Conservation (phyloP, 2,113 vertebrate species). For the Synodontis membranacea region DNA sequence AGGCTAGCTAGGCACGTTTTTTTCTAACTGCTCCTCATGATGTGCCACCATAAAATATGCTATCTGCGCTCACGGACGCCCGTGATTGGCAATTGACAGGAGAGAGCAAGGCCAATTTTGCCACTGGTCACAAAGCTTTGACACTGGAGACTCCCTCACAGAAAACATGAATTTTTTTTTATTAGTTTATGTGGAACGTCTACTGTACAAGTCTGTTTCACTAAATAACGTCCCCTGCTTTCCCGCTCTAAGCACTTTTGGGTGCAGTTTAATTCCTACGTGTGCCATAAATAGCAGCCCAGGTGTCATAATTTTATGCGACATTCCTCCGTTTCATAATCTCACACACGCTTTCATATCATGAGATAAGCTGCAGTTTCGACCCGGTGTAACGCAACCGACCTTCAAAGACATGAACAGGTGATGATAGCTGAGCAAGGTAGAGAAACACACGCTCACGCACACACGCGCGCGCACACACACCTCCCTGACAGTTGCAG, state of each 20-base stretch:
- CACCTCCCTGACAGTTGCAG: slow-evolving; percentile 71
- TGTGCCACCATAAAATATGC: too few species aligned
- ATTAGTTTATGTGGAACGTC: neutral
- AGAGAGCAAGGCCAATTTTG: too few species aligned
- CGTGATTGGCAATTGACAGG: too few species aligned
- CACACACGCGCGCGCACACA: slow-evolving; percentile 63
- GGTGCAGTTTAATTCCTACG: neutral
- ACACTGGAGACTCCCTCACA: neutral
- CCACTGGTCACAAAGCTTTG: neutral
- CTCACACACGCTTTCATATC: slow-evolving; percentile 47
- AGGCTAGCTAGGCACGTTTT: too few species aligned
- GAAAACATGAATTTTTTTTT: neutral
- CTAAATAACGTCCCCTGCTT: neutral
- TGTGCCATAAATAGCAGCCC: slow-evolving; percentile 18
- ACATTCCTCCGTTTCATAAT: slow-evolving; percentile 32
- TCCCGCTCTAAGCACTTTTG: neutral
- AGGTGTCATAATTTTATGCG: slow-evolving; percentile 38
- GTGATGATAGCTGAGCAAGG: slow-evolving; percentile 77
- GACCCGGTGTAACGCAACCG: slow-evolving; percentile 63
- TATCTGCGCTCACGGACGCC: too few species aligned
- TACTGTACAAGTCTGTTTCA: neutral
- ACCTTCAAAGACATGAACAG: slow-evolving; percentile 85
- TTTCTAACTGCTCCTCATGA: too few species aligned
- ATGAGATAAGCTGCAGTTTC: slow-evolving; percentile 62
- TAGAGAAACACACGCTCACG: slow-evolving; percentile 54